Evolutionary conservation across 2,888 invertebrate genomes (phyloP).

Genomic region (Archaeoteleia sp.): DNA sequence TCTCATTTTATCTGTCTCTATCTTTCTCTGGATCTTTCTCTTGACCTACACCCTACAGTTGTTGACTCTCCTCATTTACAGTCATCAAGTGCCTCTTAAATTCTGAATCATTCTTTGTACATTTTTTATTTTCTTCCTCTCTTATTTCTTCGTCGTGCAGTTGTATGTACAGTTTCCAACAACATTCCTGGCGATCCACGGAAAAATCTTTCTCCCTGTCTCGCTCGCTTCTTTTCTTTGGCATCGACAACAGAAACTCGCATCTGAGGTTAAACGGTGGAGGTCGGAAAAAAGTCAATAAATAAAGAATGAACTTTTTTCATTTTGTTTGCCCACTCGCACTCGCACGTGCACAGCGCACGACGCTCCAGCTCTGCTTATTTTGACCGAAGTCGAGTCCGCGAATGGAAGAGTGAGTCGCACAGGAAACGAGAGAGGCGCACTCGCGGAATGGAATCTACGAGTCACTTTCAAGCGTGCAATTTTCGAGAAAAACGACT

Average conservation of each 20-base stretch:
- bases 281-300: no score
- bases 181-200: conserved; percentile 13
- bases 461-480: conserved; percentile 49
- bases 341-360: no score
- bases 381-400: conserved; percentile 15
- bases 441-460: conserved; percentile 40
- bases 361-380: conserved; percentile 10
- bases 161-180: conserved; percentile 21
- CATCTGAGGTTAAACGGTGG: no score
- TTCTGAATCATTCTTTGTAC: conserved; percentile 23
- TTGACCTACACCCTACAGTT: conserved; percentile 72
- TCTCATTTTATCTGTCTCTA: conserved; percentile 47
- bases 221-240: no score
- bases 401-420: conserved; percentile 16
- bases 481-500: conserved; percentile 39
- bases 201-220: conserved; percentile 2
- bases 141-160: conserved; percentile 18
- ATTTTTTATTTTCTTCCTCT: conserved; percentile 17
- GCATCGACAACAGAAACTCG: no score
- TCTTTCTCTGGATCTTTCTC: conserved; percentile 58
- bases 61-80: conserved; percentile 70
- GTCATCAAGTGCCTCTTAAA: conserved; percentile 22
- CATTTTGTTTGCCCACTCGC: no score
- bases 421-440: conserved; percentile 33
- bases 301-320: no score